Percentiles rank a stretch among this genome's conserved stretches.
These are phyloP conservation scores for Cydia pomonella DNA, from an alignment of 1,140 invertebrate species.

Conservation along the genomic window DNA sequence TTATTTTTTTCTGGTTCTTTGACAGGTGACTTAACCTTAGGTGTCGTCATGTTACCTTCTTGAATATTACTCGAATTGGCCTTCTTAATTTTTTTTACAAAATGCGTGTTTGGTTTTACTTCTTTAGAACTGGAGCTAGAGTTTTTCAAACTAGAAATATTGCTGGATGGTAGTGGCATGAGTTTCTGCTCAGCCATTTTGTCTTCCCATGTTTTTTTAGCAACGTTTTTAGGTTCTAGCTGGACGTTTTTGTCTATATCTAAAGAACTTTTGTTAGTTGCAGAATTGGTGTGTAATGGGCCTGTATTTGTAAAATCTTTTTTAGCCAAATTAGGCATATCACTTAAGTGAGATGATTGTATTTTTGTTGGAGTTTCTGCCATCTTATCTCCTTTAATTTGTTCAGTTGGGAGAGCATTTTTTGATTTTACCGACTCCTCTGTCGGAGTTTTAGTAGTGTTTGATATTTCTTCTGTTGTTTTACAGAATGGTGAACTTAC, in stretches of 20 bases:
- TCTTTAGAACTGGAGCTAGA: not conserved
- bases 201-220: not conserved
- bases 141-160: not conserved
- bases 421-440: not conserved
- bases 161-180: not conserved
- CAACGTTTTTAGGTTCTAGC: not conserved
- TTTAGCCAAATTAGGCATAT: not conserved
- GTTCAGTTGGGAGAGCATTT: not conserved
- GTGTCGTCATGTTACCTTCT: not conserved
- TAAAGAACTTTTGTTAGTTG: not conserved
- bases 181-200: not conserved
- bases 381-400: not conserved
- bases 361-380: not conserved
- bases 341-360: not conserved
- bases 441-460: not conserved
- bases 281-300: not conserved
- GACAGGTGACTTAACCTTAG: not conserved
- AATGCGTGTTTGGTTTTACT: not conserved
- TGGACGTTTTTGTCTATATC: slow-evolving; percentile 20
- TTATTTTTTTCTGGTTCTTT: not conserved
- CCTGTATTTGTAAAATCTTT: not conserved
- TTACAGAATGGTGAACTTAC: not conserved
- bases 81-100: not conserved
- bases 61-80: not conserved
- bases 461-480: not conserved